Conservation (phyloP, 2,113 vertebrate genomes). For the Scytalopus superciliaris region DNA sequence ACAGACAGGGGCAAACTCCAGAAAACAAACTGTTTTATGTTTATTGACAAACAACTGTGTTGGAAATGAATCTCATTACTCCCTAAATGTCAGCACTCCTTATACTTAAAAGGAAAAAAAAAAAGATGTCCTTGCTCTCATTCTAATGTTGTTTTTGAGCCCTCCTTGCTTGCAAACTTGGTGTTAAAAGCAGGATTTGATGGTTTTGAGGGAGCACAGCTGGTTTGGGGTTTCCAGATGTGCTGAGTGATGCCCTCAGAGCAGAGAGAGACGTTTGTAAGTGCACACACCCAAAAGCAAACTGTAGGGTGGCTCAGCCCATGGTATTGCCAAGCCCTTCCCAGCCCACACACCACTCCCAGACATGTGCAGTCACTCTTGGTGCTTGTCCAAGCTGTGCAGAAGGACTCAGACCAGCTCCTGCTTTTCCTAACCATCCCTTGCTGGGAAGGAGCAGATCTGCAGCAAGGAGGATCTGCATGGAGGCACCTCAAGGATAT, state of each 20-base stretch:
- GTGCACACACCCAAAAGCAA: neutral
- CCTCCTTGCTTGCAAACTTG: neutral
- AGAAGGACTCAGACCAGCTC: neutral
- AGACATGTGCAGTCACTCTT: neutral
- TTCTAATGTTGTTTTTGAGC: neutral
- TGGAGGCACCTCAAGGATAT: neutral
- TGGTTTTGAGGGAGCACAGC: neutral
- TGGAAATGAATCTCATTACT: neutral
- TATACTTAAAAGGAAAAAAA: neutral
- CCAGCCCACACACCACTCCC: neutral
- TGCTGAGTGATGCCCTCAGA: neutral
- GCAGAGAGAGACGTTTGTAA: neutral
- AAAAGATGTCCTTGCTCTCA: neutral
- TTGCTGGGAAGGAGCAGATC: neutral
- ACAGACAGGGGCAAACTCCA: neutral
- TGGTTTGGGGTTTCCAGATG: rapidly evolving
- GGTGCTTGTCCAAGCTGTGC: neutral
- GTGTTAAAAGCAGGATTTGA: neutral
- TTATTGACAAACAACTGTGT: neutral
- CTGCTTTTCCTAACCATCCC: rapidly evolving
- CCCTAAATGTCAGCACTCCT: neutral
- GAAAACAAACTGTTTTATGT: neutral
- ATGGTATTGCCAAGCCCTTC: neutral
- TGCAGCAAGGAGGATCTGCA: neutral
- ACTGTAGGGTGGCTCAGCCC: neutral